A percentile compares a stretch with the other conserved stretches of the same genome.
phyloP scores from a whole-genome alignment of 2,797 vertebrate genomes.

The Malurus splendens region DNA sequence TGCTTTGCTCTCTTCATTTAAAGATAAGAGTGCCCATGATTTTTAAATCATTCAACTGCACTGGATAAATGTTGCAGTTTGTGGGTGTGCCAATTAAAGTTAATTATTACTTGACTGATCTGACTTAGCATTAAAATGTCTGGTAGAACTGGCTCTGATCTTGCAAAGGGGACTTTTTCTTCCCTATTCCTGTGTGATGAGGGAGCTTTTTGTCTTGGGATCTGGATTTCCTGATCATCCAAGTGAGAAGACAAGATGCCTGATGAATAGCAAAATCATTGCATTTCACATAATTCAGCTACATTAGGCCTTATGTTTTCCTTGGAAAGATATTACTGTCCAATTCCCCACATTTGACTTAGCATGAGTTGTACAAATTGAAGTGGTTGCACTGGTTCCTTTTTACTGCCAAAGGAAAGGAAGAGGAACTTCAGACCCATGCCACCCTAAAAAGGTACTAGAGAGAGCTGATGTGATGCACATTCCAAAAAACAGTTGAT shows the following conservation, averaged over 20 bases:
- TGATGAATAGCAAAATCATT: not conserved
- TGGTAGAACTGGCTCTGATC: conserved; percentile 55
- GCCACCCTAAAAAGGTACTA: not conserved
- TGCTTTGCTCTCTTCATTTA: conserved; percentile 52
- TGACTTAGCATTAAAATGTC: conserved; percentile 56
- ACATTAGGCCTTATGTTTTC: not conserved
- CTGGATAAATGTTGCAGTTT: conserved; percentile 45
- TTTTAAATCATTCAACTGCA: conserved; percentile 53
- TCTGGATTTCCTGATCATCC: not conserved
- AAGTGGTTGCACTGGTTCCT: not conserved
- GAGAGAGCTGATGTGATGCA: not conserved
- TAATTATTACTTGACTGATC: conserved; percentile 67
- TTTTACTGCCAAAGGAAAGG: not conserved
- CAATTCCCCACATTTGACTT: accelerated
- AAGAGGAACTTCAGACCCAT: not conserved
- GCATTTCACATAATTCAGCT: not conserved
- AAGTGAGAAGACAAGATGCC: not conserved
- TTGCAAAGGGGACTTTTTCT: conserved; percentile 43
- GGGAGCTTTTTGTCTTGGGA: not conserved
- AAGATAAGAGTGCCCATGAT: conserved; percentile 57
- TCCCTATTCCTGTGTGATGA: conserved; percentile 17
- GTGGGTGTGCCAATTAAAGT: conserved; percentile 61
- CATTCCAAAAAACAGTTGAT: not conserved
- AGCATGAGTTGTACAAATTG: not conserved
- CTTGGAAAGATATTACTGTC: not conserved